Evolutionary conservation across 2,888 invertebrate genomes (phyloP).

Genomic region (Rhingia campestris): DNA sequence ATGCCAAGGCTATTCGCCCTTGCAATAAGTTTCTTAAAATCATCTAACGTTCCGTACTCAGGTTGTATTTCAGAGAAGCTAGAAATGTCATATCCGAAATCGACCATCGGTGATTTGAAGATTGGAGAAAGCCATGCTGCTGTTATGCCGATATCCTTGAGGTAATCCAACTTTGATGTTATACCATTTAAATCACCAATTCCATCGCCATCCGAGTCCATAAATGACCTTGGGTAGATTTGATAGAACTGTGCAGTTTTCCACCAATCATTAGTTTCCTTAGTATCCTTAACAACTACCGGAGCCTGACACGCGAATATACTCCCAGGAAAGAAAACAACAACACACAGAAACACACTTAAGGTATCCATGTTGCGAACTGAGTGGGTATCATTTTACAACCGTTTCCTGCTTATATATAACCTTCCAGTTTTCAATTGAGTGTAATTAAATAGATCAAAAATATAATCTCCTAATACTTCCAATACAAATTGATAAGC

Average conservation of each 20-base stretch:
- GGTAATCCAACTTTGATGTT: conserved; percentile 84
- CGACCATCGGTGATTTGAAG: conserved; percentile 86
- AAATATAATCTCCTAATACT: neutral
- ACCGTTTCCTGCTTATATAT: neutral
- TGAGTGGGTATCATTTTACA: neutral
- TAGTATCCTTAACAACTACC: conserved; percentile 16
- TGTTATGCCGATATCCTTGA: conserved; percentile 84
- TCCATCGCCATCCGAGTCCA: conserved; percentile 90
- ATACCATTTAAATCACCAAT: conserved; percentile 85
- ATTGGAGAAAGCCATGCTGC: conserved; percentile 87
- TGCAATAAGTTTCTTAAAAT: conserved; percentile 83
- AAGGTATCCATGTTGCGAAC: neutral
- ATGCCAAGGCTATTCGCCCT: conserved; percentile 82
- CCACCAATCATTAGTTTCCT: conserved; percentile 77
- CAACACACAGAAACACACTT: neutral
- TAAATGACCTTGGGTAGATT: conserved; percentile 89
- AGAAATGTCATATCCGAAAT: conserved; percentile 87
- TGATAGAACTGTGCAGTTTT: conserved; percentile 86
- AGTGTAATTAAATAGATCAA: neutral
- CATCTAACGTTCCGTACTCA: conserved; percentile 85
- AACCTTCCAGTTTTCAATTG: neutral
- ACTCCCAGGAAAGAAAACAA: neutral
- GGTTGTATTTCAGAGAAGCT: conserved; percentile 85
- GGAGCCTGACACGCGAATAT: conserved; percentile 64
- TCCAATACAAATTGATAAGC: neutral